phyloP scores from a whole-genome alignment of 2,797 vertebrate species.

The Rhinichthys osculus region DNA sequence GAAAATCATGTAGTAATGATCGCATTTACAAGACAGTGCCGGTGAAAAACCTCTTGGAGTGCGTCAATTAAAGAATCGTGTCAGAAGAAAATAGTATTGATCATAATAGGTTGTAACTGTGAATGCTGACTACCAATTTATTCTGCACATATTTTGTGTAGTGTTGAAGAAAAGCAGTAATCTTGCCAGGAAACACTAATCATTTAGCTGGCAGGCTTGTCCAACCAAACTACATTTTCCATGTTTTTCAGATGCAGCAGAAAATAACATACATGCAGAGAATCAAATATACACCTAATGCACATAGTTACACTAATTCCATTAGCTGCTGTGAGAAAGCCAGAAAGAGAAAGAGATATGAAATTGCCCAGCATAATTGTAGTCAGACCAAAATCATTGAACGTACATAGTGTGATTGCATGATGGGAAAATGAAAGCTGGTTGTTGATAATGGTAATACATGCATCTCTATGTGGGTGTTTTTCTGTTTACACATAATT shows the following conservation, averaged over 20 bases:
- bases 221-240: not conserved
- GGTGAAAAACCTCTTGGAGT: not conserved
- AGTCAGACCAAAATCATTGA: not conserved
- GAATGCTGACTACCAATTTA: not conserved
- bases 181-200: not conserved
- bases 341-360: not conserved
- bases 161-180: not conserved
- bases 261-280: not conserved
- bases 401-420: not conserved
- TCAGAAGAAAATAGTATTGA: constrained; percentile 5
- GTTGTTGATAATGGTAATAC: constrained; percentile 37
- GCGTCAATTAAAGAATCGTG: not conserved
- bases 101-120: not conserved
- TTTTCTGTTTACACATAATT: constrained; percentile 65
- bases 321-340: not conserved
- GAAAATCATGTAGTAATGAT: not conserved
- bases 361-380: not conserved
- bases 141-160: not conserved
- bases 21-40: not conserved
- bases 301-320: not conserved
- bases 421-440: constrained; percentile 22
- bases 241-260: not conserved
- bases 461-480: constrained; percentile 62
- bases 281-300: not conserved
- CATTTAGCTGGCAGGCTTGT: not conserved